A percentile compares a stretch with the other conserved stretches of the same genome.
Evolutionary conservation across 2,113 vertebrate species (phyloP).

Genomic region (Dermatemys mawii): DNA sequence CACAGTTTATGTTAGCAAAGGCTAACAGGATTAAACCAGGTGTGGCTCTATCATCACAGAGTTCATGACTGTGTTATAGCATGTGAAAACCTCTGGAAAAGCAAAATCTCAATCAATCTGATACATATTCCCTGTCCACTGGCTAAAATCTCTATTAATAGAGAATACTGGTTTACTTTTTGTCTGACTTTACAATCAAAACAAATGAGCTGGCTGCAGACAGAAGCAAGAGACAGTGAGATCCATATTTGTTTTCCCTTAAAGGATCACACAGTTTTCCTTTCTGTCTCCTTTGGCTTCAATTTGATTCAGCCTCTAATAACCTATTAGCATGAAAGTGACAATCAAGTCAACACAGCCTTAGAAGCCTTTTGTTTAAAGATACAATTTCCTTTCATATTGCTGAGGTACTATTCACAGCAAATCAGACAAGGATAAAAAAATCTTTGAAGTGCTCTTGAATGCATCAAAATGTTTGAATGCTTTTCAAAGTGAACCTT

Average conservation of each 20-base stretch:
- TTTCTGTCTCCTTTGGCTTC: neutral
- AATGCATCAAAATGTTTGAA: slow-evolving; percentile 34
- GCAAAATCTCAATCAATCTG: neutral
- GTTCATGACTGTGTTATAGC: neutral
- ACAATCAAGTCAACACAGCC: neutral
- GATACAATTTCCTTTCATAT: neutral
- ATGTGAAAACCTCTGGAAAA: accelerated
- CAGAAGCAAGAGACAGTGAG: neutral
- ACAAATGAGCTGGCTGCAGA: neutral
- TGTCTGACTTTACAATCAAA: neutral
- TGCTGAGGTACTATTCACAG: neutral
- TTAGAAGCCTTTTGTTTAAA: neutral
- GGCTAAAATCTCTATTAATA: neutral
- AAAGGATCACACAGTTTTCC: slow-evolving; percentile 26
- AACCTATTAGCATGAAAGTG: slow-evolving; percentile 36
- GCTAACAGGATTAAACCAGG: neutral
- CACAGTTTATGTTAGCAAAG: accelerated
- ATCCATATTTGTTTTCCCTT: neutral
- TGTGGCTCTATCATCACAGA: accelerated
- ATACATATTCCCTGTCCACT: neutral
- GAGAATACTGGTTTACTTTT: neutral
- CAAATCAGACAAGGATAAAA: neutral
- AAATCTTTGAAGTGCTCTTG: neutral
- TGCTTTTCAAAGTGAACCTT: slow-evolving; percentile 1
- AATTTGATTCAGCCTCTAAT: slow-evolving; percentile 7